phyloP scores from a whole-genome alignment of 2,888 invertebrate species.

The Polietes domitor region DNA sequence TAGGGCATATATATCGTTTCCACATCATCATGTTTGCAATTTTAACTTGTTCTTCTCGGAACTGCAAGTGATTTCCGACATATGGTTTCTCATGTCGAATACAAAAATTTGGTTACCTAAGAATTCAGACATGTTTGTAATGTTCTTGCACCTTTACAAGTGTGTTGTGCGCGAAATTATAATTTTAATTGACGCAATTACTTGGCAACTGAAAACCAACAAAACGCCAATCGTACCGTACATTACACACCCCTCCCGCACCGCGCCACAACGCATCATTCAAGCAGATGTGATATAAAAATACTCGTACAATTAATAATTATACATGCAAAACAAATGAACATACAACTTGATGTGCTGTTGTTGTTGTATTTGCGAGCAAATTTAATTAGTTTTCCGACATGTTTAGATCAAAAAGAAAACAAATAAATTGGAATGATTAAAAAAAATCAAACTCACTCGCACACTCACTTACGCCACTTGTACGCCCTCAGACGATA shows the following conservation, averaged over 20 bases:
- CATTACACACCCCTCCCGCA: too few relatives aligned
- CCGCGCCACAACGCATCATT: too few relatives aligned
- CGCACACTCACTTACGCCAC: not conserved
- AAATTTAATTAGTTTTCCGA: not conserved
- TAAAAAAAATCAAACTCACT: not conserved
- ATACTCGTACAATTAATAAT: not conserved
- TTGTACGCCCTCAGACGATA: not conserved
- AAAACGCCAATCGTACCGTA: not conserved
- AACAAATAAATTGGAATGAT: not conserved
- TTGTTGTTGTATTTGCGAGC: not conserved
- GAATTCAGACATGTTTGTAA: not conserved
- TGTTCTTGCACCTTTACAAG: not conserved
- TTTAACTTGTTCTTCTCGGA: too few relatives aligned
- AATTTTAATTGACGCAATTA: constrained; percentile 2
- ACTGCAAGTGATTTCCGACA: too few relatives aligned
- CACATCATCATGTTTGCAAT: too few relatives aligned
- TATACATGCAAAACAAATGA: not conserved
- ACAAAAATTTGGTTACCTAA: too few relatives aligned
- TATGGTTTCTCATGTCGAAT: too few relatives aligned
- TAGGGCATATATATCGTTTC: too few relatives aligned
- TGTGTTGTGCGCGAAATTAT: not conserved
- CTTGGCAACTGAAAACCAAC: not conserved
- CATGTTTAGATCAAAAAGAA: not conserved
- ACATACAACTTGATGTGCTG: not conserved
- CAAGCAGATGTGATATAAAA: not conserved